These are phyloP conservation scores for Bombyx huttoni DNA, from an alignment of 2,888 invertebrate species.

Conservation along the genomic window DNA sequence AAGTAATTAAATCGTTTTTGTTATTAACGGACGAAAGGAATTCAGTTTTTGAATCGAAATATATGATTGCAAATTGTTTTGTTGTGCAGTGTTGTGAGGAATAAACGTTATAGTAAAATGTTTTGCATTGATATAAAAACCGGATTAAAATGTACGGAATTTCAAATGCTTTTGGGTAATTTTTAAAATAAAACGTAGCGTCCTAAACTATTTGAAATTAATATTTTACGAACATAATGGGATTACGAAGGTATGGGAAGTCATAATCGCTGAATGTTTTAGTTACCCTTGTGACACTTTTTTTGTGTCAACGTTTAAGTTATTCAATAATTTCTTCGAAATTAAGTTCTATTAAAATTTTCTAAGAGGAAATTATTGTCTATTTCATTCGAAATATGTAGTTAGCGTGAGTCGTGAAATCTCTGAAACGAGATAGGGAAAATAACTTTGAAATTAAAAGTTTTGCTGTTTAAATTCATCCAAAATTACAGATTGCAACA, in stretches of 20 bases:
- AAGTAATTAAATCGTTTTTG: too few species aligned
- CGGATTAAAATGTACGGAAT: too few species aligned
- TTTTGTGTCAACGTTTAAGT: not conserved
- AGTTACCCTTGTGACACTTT: not conserved
- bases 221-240: not conserved
- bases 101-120: too few species aligned
- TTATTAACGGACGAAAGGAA: too few species aligned
- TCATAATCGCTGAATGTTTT: not conserved
- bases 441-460: not conserved
- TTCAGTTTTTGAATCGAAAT: too few species aligned
- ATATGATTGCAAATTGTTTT: too few species aligned
- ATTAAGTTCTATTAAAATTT: not conserved
- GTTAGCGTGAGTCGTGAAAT: not conserved
- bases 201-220: too few species aligned
- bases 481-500: too few species aligned
- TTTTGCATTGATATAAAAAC: too few species aligned
- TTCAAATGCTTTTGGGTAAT: too few species aligned
- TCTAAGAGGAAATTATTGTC: not conserved
- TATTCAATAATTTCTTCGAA: not conserved
- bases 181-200: too few species aligned
- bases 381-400: not conserved
- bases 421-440: not conserved
- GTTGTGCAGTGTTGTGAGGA: too few species aligned
- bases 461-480: not conserved
- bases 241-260: not conserved